A percentile compares a stretch with the other conserved stretches of the same genome.
Conservation (phyloP, 37 sponge, comb jelly and placozoan species). For the Hexactinellida sp. region DNA sequence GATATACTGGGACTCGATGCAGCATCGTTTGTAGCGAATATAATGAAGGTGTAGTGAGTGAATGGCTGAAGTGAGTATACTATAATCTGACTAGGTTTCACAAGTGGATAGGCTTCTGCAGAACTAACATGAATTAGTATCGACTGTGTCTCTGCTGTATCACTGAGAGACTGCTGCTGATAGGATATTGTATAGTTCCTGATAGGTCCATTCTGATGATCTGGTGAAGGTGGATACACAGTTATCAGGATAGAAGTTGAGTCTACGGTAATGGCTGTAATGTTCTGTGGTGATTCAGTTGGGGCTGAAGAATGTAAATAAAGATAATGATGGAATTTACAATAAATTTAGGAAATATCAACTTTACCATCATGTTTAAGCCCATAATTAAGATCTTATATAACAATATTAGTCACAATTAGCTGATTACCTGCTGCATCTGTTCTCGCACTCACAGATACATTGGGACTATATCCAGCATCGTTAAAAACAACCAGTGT, state of each 20-base stretch:
- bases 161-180: background rate
- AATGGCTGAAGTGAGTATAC: background rate
- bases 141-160: no score
- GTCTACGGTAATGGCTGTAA: background rate
- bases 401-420: no score
- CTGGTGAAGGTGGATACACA: background rate
- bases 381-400: no score
- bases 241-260: background rate
- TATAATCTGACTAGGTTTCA: background rate
- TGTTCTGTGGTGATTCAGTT: background rate
- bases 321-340: background rate
- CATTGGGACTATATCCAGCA: background rate
- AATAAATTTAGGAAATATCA: no score
- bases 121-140: background rate
- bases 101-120: background rate
- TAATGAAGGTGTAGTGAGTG: background rate
- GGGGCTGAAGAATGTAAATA: background rate
- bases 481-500: background rate
- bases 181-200: no score
- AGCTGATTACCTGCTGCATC: background rate
- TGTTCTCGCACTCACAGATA: background rate
- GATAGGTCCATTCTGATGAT: conserved; percentile 5
- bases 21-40: background rate
- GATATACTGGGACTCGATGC: background rate
- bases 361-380: no score